These are phyloP conservation scores for Mnemiopsis leidyi DNA, from an alignment of 37 sponge, comb jelly and placozoan genomes.

Conservation along the genomic window DNA sequence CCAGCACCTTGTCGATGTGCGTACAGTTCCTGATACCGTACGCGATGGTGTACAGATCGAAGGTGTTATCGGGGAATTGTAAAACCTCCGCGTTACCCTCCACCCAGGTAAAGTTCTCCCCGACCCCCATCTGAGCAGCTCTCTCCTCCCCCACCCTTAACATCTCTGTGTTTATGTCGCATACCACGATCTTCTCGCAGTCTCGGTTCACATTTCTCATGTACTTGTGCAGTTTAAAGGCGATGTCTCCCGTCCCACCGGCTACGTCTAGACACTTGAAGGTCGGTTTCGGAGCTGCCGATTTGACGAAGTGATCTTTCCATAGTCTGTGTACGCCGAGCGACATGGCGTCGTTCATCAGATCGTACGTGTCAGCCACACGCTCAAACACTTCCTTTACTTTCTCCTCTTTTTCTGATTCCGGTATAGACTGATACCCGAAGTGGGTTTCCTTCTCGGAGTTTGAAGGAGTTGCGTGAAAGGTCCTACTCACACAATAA, in stretches of 20 bases:
- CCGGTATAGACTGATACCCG: constrained; percentile 36
- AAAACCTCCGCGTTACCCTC: constrained; percentile 72
- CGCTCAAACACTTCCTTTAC: constrained; percentile 73
- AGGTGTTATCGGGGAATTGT: constrained; percentile 68
- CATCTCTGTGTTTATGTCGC: constrained; percentile 76
- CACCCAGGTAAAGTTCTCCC: constrained; percentile 67
- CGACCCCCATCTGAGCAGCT: not conserved
- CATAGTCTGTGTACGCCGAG: constrained; percentile 74
- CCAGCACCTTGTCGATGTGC: constrained; percentile 68
- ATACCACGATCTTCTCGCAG: constrained; percentile 67
- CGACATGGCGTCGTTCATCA: constrained; percentile 82
- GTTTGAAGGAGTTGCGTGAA: not conserved
- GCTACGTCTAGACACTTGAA: constrained; percentile 74
- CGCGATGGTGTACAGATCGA: constrained; percentile 76
- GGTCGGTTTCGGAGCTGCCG: constrained; percentile 64
- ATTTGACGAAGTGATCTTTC: constrained; percentile 72
- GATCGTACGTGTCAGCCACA: constrained; percentile 74
- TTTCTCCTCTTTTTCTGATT: constrained; percentile 60
- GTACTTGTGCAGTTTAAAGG: constrained; percentile 68
- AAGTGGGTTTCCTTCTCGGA: constrained; percentile 15
- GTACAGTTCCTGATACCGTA: constrained; percentile 79
- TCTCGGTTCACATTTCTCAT: not conserved
- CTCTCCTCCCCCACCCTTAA: constrained; percentile 68
- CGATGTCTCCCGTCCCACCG: constrained; percentile 83
- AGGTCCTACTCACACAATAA: not conserved